Evolutionary conservation across 2,797 vertebrate genomes (phyloP).

Genomic region (Chelonia mydas): DNA sequence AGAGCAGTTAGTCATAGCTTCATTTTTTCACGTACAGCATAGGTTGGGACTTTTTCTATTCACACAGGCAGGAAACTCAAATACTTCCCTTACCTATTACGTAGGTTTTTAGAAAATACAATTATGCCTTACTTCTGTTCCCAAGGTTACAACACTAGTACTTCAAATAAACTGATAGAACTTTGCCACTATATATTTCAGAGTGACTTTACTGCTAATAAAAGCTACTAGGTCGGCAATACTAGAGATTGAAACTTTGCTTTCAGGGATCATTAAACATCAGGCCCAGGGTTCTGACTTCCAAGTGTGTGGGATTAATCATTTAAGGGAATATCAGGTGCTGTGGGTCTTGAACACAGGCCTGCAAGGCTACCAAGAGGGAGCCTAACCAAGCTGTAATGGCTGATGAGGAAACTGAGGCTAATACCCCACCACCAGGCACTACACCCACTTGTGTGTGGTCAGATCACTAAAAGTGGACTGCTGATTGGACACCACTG

Average conservation of each 20-base stretch:
- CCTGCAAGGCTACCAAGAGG: too few species aligned
- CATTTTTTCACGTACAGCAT: too few species aligned
- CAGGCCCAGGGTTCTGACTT: neutral
- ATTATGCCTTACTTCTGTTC: neutral
- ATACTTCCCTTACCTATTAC: neutral
- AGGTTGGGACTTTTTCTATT: neutral
- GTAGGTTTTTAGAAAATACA: neutral
- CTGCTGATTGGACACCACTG: too few species aligned
- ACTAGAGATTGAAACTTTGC: neutral
- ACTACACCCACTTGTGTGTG: too few species aligned
- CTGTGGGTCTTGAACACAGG: too few species aligned
- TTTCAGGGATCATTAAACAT: neutral
- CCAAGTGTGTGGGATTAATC: neutral
- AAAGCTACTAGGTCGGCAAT: neutral
- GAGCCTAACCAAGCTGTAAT: too few species aligned
- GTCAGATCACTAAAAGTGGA: too few species aligned
- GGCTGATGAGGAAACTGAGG: too few species aligned
- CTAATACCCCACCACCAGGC: too few species aligned
- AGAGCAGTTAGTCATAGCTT: too few species aligned
- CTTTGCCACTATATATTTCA: neutral
- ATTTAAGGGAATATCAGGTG: too few species aligned
- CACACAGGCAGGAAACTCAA: neutral
- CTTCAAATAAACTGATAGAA: neutral
- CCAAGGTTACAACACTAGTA: neutral
- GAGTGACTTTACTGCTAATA: neutral